These are phyloP conservation scores for Rhynchopsitta pachyrhyncha DNA, from an alignment of 2,113 vertebrate genomes.

Conservation along the genomic window DNA sequence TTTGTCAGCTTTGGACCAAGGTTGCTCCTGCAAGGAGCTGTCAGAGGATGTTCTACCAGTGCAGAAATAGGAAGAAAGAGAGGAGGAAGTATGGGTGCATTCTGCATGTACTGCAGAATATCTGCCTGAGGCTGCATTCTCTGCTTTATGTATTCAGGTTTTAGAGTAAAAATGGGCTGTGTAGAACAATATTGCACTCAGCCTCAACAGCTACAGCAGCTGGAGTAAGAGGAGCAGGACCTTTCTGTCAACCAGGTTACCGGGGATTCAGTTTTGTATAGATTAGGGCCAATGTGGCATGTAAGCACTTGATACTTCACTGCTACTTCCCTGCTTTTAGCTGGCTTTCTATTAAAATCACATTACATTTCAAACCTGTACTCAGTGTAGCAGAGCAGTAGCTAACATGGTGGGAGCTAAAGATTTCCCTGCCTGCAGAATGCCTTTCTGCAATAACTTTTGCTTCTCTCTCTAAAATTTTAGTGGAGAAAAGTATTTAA, in stretches of 20 bases:
- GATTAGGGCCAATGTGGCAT: neutral
- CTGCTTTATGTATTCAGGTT: neutral
- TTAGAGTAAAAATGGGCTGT: neutral
- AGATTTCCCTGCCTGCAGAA: neutral
- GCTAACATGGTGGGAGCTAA: neutral
- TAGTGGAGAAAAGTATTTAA: neutral
- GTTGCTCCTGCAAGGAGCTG: fast-evolving
- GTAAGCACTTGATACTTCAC: neutral
- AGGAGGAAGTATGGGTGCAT: neutral
- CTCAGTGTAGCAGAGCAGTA: neutral
- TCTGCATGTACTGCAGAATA: neutral
- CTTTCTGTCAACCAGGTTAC: neutral
- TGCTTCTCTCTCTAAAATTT: neutral
- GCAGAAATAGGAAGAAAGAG: neutral
- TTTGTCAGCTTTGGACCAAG: neutral
- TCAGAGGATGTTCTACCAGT: neutral
- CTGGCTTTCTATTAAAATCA: slow-evolving; percentile 9
- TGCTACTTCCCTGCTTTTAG: neutral
- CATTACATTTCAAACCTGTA: neutral
- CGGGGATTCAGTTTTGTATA: neutral
- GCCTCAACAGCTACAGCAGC: neutral
- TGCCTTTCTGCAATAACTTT: neutral
- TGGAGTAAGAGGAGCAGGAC: neutral
- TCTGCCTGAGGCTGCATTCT: neutral
- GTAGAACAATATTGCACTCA: fast-evolving